Evolutionary conservation across 2,797 vertebrate genomes (phyloP).

Genomic region (Prionace glauca): DNA sequence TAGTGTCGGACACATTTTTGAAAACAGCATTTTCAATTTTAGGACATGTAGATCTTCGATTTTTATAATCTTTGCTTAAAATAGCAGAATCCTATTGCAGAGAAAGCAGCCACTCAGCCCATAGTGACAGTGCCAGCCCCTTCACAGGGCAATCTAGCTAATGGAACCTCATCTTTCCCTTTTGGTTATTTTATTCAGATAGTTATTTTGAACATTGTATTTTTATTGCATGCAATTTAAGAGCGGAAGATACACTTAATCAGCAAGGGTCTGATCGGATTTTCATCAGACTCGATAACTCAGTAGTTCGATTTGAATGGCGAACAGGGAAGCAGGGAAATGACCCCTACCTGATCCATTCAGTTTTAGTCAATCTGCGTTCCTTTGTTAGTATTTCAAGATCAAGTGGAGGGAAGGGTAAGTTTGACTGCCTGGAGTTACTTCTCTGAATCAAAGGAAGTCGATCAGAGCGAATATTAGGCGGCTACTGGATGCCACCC

Average conservation of each 20-base stretch:
- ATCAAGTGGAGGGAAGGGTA: too few species aligned
- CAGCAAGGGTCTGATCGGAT: not conserved
- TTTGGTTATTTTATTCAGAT: not conserved
- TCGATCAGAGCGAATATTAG: not conserved
- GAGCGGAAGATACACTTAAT: not conserved
- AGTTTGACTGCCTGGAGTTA: not conserved
- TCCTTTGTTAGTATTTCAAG: too few species aligned
- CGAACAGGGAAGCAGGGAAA: too few species aligned
- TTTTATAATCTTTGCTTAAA: not conserved
- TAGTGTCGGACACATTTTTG: too few species aligned
- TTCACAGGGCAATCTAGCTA: not conserved
- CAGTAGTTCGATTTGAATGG: too few species aligned
- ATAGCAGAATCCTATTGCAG: not conserved
- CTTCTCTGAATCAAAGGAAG: not conserved
- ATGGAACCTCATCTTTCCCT: too few species aligned
- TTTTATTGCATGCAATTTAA: not conserved
- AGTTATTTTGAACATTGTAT: not conserved
- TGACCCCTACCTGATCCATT: too few species aligned
- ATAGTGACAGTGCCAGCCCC: not conserved
- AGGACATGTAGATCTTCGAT: not conserved
- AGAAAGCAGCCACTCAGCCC: too few species aligned
- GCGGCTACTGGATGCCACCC: not conserved
- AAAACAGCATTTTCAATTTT: not conserved
- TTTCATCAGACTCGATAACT: not conserved
- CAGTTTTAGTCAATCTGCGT: too few species aligned